Conservation (phyloP, 1,140 invertebrate genomes). For the Holotrichia oblita region DNA sequence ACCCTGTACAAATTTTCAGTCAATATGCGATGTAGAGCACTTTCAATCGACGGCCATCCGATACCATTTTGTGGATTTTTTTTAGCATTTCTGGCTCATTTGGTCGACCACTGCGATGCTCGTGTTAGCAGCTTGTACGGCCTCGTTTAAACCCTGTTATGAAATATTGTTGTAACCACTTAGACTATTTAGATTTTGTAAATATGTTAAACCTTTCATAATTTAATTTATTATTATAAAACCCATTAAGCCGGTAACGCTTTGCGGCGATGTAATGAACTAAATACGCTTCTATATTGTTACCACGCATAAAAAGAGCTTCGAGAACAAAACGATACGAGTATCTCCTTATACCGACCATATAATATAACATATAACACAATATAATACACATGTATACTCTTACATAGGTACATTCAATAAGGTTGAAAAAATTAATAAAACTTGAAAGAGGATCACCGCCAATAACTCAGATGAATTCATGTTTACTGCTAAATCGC, state of each 20-base stretch:
- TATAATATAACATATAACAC: neutral
- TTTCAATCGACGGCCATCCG: no score
- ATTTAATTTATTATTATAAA: neutral
- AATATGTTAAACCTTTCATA: no score
- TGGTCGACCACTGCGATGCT: no score
- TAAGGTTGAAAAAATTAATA: conserved; percentile 30
- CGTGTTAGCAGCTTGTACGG: no score
- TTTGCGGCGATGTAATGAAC: neutral
- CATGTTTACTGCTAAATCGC: conserved; percentile 40
- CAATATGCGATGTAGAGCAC: no score
- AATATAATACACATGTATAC: conserved; percentile 12
- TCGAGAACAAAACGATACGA: neutral
- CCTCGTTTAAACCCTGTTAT: no score
- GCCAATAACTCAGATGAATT: conserved; percentile 38
- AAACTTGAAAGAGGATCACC: conserved; percentile 40
- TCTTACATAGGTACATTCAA: conserved; percentile 22
- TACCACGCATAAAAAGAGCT: neutral
- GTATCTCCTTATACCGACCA: conserved; percentile 5
- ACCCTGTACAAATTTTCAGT: no score
- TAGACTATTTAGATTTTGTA: no score
- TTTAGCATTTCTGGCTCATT: no score
- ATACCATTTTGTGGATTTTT: no score
- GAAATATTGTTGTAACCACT: no score
- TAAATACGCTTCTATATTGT: neutral
- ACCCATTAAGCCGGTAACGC: neutral